Evolutionary conservation across 2,113 vertebrate species (phyloP), one percentile per base, ranked within the genome.

Genomic region (Brienomyrus brachyistius): DNA sequence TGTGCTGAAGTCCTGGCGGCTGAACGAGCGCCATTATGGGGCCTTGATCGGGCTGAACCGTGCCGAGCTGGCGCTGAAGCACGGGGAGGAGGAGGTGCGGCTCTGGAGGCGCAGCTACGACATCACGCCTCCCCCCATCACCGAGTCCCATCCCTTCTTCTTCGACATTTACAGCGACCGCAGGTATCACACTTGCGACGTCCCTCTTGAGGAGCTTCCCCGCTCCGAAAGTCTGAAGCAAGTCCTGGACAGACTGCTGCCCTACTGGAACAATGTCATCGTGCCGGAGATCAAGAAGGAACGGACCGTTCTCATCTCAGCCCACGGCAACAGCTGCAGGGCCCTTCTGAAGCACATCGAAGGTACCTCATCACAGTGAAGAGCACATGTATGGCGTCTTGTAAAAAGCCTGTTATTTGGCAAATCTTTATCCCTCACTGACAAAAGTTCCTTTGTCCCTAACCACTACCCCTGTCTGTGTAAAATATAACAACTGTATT

Each of bases 1-100:
- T 0, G 93, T 98, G 3, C 94, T 97, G 89, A 98, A 98, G 91
- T 97, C 98, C 3, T 99, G 98, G 98, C 92, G 98, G 84, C 96
- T 99, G 11, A 99, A 99, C 0, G 98, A 99, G 88, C 96, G 98
- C 2, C 98, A 99, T 93, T 99, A 99, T 0, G 98, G 98, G 0
- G 96, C 98, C 0, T 93, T 99, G 90, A 99, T 99, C 0, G 97
- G 98, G 70, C 96, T 99, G 70, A 99, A 99, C 94, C 95, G 98
- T 21, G 97, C 98, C 0, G 96, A 98, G 88, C 98, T 99, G 97
- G 98, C 98, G 5, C 90, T 95, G 91, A 96, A 97, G 47, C 98
- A 99, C 0, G 98, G 98, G 0, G 98, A 99, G 91, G 97, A 98
- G 85, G 97, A 97, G 90, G 98, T 99, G 91, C 98, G 97, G 88